Evolutionary conservation across 1,140 invertebrate genomes (phyloP), one percentile per base, ranked within the genome.

Genomic region (Diorhabda sublineata): DNA sequence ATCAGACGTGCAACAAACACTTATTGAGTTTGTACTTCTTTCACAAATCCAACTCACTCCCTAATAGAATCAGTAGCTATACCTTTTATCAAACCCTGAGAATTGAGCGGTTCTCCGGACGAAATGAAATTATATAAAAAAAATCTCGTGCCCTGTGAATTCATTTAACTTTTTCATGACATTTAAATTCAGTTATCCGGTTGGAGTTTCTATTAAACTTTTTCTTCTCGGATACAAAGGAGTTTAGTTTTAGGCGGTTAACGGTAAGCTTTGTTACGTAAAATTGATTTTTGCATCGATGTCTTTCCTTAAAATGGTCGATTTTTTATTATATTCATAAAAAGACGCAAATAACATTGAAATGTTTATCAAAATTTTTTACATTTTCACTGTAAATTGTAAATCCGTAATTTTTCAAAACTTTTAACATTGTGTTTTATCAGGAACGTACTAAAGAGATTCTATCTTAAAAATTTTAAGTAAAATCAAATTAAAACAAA

Each of bases 11-110:
- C 64, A 65, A 43, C 56, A 57, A 65, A 65, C 64, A 58, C 56
- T 65, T 65, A 65, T 65, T 63, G 64, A 65, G 56, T 65, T 65
- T 58, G 64, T 65, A 58, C 11, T 65, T 65, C 52, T 65, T 57
- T 65, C 61, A 44, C 42, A 42, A 43, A 65, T 56, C 64, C 45
- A 58, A 65, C 64, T 65, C 64, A 42, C 45, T 65, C 56, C 41
- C 45, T 65, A 65, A 65, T 65, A 58, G 47, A 65, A 65, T 65
- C 64, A 65, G 56, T 58, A 11, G 64, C 62, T 65, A 58, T 65
- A 65, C 52, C 42, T 65, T 57, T 65, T 57, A 42, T 9, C n/a
- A 42, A 64, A 56, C 45, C 3, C 52, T 41, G 59, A 42, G 59
- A 52, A 52, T 52, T 61, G 59, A 61, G 42, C 64, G 64, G 64